phyloP scores from a whole-genome alignment of 2,113 vertebrate species.

The Amazona vittata region DNA sequence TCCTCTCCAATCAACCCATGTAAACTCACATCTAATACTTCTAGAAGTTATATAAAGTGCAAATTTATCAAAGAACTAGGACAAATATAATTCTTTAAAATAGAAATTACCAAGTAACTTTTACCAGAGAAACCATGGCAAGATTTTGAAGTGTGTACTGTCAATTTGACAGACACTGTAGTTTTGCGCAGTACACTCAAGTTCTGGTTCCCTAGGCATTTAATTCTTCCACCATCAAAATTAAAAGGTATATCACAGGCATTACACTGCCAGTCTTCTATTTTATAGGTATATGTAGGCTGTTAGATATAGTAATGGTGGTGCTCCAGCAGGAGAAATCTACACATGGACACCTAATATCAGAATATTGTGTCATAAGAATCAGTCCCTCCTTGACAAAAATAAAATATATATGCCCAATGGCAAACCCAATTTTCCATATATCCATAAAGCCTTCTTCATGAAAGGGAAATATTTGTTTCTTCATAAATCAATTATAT shows the following conservation, averaged over 20 bases:
- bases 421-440: neutral
- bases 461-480: slow-evolving; percentile 81
- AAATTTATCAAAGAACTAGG: neutral
- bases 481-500: slow-evolving; percentile 38
- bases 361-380: neutral
- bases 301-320: neutral
- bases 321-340: neutral
- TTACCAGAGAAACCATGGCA: neutral
- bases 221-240: neutral
- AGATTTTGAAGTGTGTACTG: neutral
- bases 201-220: neutral
- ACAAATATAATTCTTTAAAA: neutral
- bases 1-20: neutral
- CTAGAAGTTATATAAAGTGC: neutral
- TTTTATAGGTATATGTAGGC: neutral
- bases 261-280: neutral
- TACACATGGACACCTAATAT: neutral
- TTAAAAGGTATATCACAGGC: neutral
- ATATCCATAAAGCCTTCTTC: neutral
- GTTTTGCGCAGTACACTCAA: neutral
- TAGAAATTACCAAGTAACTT: neutral
- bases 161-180: neutral
- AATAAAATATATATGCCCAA: neutral
- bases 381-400: neutral
- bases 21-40: neutral